Conservation (phyloP, 1,140 invertebrate species). For the Coboldia fuscipes region DNA sequence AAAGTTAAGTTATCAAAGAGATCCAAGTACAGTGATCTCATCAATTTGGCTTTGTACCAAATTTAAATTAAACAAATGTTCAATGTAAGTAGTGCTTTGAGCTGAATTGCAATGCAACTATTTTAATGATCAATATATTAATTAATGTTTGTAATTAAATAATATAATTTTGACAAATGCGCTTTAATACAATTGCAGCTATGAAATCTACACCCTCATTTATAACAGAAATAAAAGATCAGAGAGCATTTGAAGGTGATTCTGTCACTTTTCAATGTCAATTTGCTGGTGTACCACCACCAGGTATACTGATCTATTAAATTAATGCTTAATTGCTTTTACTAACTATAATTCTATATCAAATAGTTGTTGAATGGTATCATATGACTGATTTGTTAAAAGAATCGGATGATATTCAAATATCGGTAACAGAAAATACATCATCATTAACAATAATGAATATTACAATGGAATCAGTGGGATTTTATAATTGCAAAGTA, state of each 20-base stretch:
- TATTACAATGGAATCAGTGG: slow-evolving; percentile 46
- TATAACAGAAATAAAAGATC: slow-evolving; percentile 54
- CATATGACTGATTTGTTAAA: slow-evolving; percentile 61
- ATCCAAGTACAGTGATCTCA: neutral
- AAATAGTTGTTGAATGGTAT: slow-evolving; percentile 83
- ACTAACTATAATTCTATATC: no score
- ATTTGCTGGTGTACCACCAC: slow-evolving; percentile 62
- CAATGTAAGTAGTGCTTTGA: no score
- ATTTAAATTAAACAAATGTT: no score
- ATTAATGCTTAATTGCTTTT: slow-evolving; percentile 1
- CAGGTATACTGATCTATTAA: slow-evolving; percentile 32
- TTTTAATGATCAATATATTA: no score
- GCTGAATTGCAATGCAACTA: no score
- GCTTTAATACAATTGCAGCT: slow-evolving; percentile 32
- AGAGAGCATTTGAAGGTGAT: slow-evolving; percentile 50
- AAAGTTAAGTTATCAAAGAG: no score
- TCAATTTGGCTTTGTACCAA: neutral
- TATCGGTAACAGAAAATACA: slow-evolving; percentile 40
- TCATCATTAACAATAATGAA: slow-evolving; percentile 47
- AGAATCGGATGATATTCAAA: slow-evolving; percentile 42
- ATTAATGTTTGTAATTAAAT: no score
- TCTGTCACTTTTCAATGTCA: slow-evolving; percentile 49
- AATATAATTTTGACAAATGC: no score
- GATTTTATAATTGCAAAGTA: slow-evolving; percentile 69
- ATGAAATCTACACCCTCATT: slow-evolving; percentile 58